Evolutionary conservation across 1,140 invertebrate genomes (phyloP).

Genomic region (Brachionus manjavacas): DNA sequence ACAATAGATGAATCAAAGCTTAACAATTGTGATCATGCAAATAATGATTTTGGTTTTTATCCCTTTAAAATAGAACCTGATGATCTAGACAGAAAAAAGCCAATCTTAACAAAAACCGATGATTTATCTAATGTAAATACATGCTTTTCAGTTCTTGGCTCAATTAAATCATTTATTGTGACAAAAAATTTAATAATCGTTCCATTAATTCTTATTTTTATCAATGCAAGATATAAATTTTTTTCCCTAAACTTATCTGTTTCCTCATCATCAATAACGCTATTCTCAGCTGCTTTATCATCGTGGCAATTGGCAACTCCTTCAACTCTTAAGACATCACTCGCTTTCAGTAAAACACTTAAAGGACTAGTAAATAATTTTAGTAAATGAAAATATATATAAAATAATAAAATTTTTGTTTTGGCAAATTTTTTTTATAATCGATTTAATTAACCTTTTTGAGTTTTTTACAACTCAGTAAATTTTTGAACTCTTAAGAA

Average conservation of each 20-base stretch:
- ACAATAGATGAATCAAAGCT: not conserved
- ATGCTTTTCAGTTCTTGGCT: not conserved
- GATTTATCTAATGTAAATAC: too few species aligned
- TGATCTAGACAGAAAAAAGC: not conserved
- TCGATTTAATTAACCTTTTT: too few species aligned
- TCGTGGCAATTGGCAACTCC: not conserved
- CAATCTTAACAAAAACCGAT: not conserved
- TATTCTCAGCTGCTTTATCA: not conserved
- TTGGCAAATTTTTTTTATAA: too few species aligned
- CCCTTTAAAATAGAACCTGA: too few species aligned
- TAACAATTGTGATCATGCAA: too few species aligned
- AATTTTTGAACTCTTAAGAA: too few species aligned
- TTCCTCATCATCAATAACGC: not conserved
- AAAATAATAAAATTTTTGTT: not conserved
- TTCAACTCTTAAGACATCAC: not conserved
- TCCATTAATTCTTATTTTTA: not conserved
- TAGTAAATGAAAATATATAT: not conserved
- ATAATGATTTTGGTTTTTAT: too few species aligned
- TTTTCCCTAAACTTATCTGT: not conserved
- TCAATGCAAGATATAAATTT: not conserved
- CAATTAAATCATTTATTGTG: not conserved
- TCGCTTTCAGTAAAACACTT: not conserved
- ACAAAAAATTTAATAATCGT: conserved; percentile 11
- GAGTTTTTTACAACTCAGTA: too few species aligned
- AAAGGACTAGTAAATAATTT: not conserved